Base-by-base conservation (phyloP, 2,113 vertebrate species). In the Passerina amoena region DNA sequence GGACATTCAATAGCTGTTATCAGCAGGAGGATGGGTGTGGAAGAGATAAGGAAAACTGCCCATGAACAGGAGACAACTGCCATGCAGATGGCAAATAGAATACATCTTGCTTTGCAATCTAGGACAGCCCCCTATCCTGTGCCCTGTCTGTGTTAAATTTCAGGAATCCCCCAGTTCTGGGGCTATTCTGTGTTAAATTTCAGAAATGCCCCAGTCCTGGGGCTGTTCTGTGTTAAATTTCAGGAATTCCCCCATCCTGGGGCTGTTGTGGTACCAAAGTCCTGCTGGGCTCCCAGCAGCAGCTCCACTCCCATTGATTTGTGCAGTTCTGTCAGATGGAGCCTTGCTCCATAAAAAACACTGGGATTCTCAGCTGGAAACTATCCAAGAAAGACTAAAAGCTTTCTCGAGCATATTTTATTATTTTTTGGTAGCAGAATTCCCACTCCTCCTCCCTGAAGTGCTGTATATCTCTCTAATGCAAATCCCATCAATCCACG, bases 351-450 rank as follows among this genome's bases (percentile, higher is more conserved):
- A 44, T 48, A 73, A 94, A 92, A 47, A 94, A n/a, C 37, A 14
- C 63, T 50, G 66, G 70, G 35, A 42, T 90, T 61, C 70, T 86
- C 35, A 73, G 22, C 79, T 94, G 95, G 96, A 97, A 85, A 45
- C 11, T 57, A 35, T 30, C 91, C 89, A 96, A 82, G 70, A 80
- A 63, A 66, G 51, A 91, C 82, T 90, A 80, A 96, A 95, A 93
- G 79, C 94, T 53, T 94, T 93, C 54, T 80, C 4, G 11, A 78
- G 45, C 66, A 27, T 72, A 15, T 78, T 78, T 86, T 31, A 37
- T 75, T 85, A 68, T 77, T 88, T 92, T 87, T 71, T 71, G 69
- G 50, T 80, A 48, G 37, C 68, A 90, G 88, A 76, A 83, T 92
- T 95, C 87, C 69, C 60, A 70, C 64, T 84, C 33, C 47, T 77